phyloP scores from a whole-genome alignment of 2,797 vertebrate genomes.

The Acrocephalus scirpaceus region DNA sequence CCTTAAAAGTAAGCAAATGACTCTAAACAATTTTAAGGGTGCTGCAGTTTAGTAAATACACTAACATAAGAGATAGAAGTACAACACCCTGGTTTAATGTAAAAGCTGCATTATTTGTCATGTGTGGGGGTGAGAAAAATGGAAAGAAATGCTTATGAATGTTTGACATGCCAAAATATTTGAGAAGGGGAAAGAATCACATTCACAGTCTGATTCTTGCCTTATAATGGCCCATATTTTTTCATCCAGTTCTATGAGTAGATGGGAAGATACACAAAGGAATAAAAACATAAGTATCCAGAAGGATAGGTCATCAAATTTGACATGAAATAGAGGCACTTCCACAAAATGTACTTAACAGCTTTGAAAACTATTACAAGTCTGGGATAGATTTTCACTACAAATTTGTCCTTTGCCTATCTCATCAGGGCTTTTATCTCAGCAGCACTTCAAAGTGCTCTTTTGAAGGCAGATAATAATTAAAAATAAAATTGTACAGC shows the following conservation, averaged over 20 bases:
- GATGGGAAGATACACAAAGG: neutral
- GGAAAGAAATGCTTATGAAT: neutral
- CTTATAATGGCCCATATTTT: neutral
- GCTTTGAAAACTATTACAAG: slow-evolving; percentile 45
- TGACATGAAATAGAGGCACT: slow-evolving; percentile 31
- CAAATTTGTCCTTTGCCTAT: slow-evolving; percentile 12
- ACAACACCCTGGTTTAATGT: neutral
- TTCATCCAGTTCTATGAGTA: neutral
- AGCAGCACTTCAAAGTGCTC: neutral
- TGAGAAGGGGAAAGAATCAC: neutral
- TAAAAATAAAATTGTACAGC: slow-evolving; percentile 35
- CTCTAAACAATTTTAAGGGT: slow-evolving; percentile 39
- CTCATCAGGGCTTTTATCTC: slow-evolving; percentile 3
- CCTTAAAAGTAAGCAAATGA: slow-evolving; percentile 87
- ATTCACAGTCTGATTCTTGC: neutral
- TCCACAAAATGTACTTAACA: slow-evolving; percentile 8
- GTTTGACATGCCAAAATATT: neutral
- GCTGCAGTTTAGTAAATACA: slow-evolving; percentile 38
- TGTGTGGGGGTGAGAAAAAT: neutral
- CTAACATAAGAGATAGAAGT: neutral
- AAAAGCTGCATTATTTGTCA: neutral
- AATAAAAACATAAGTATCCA: slow-evolving; percentile 2
- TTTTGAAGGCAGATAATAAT: slow-evolving; percentile 55
- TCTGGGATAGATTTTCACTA: neutral
- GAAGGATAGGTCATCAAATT: neutral